phyloP scores from a whole-genome alignment of 2,888 invertebrate species.

The Synergus itoensis region DNA sequence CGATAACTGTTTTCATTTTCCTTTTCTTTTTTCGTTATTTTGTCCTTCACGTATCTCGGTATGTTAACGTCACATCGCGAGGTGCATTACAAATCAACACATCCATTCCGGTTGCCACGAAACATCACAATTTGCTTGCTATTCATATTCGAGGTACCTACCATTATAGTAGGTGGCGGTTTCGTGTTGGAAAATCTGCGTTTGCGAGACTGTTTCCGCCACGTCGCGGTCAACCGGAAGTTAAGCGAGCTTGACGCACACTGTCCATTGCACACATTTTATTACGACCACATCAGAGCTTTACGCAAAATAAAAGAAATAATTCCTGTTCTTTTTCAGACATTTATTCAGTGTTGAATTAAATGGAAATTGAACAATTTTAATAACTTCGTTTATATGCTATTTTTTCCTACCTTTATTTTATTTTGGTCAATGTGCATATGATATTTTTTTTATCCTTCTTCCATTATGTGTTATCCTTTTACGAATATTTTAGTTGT shows the following conservation, averaged over 20 bases:
- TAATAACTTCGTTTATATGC: not conserved
- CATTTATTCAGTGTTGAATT: not conserved
- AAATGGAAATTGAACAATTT: not conserved
- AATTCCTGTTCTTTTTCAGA: not conserved
- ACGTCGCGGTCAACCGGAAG: constrained; percentile 32
- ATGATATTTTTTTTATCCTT: too few relatives aligned
- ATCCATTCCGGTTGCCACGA: constrained; percentile 32
- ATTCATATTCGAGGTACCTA: constrained; percentile 8
- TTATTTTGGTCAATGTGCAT: too few relatives aligned
- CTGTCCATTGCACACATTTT: constrained; percentile 26
- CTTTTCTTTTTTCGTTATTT: not conserved
- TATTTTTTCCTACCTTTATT: too few relatives aligned
- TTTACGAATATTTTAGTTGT: too few relatives aligned
- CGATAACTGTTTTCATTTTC: constrained; percentile 4
- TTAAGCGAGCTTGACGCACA: constrained; percentile 38
- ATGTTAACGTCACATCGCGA: constrained; percentile 11
- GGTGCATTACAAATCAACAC: constrained; percentile 39
- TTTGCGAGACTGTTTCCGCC: constrained; percentile 39
- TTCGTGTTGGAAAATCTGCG: constrained; percentile 32
- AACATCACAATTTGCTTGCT: constrained; percentile 37
- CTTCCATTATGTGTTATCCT: too few relatives aligned
- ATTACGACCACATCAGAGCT: not conserved
- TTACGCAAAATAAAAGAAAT: not conserved
- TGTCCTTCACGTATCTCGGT: not conserved
- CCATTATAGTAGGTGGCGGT: constrained; percentile 30